These are phyloP conservation scores for Bradysia coprophila DNA, from an alignment of 1,140 invertebrate species.

Conservation along the genomic window DNA sequence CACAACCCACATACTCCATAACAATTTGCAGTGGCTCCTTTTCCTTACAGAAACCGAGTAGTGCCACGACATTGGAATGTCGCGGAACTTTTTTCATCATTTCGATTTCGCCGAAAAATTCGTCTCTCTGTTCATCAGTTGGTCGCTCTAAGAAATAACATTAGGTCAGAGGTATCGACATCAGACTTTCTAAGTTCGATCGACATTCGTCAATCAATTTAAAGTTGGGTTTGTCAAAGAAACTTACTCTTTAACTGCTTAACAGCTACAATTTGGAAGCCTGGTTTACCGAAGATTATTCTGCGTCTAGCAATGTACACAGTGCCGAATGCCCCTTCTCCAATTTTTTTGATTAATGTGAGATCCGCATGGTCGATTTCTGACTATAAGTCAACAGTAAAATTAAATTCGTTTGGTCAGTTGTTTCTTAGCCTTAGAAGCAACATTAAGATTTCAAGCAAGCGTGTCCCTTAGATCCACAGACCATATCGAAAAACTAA, in stretches of 20 bases:
- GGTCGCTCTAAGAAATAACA: not conserved
- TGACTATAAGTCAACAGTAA: constrained; percentile 18
- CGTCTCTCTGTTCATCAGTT: constrained; percentile 32
- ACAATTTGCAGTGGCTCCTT: constrained; percentile 46
- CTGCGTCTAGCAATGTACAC: constrained; percentile 40
- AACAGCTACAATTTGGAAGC: constrained; percentile 40
- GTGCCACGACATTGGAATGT: constrained; percentile 57
- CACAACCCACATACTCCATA: constrained; percentile 61
- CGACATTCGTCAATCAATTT: too few relatives aligned
- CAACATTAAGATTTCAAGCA: too few relatives aligned
- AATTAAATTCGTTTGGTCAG: constrained; percentile 16
- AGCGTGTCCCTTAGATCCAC: too few relatives aligned
- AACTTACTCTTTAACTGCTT: constrained; percentile 45
- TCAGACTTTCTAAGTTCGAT: too few relatives aligned
- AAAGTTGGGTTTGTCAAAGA: too few relatives aligned
- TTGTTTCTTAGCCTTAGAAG: too few relatives aligned
- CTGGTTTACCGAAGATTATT: constrained; percentile 25
- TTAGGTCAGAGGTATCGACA: not conserved
- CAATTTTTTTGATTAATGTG: constrained; percentile 33
- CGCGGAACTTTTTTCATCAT: constrained; percentile 60
- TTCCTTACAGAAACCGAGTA: constrained; percentile 62
- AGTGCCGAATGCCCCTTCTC: constrained; percentile 53
- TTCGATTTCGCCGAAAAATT: constrained; percentile 56
- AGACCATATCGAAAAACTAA: too few relatives aligned
- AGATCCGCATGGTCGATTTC: constrained; percentile 15